Percentiles rank a stretch among this genome's conserved stretches.
Evolutionary conservation across 2,888 invertebrate species (phyloP).

Genomic region (Polyommatus iphigenia): DNA sequence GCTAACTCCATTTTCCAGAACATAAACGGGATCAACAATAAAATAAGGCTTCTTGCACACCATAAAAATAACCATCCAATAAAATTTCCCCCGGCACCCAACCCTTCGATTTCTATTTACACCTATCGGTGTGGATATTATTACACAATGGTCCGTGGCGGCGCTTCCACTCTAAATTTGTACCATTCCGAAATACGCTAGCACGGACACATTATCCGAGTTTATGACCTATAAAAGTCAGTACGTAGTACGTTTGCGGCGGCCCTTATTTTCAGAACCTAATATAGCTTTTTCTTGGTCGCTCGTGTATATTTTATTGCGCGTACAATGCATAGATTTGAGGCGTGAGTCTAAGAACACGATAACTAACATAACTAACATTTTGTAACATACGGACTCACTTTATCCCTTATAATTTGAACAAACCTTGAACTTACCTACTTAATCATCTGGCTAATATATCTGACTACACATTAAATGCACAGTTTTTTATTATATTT

Average conservation of each 20-base stretch:
- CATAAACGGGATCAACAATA: slow-evolving; percentile 13
- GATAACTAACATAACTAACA: too few species aligned
- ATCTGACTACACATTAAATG: too few species aligned
- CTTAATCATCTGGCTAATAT: too few species aligned
- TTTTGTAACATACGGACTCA: too few species aligned
- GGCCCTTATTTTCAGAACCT: slow-evolving; percentile 63
- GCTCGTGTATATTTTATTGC: slow-evolving; percentile 60
- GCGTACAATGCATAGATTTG: slow-evolving; percentile 65
- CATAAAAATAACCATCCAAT: slow-evolving; percentile 27
- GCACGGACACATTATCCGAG: slow-evolving; percentile 75
- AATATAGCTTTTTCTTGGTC: slow-evolving; percentile 29
- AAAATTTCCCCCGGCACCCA: slow-evolving; percentile 15
- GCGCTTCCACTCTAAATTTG: slow-evolving; percentile 74
- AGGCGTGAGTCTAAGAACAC: not conserved
- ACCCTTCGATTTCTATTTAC: slow-evolving; percentile 30
- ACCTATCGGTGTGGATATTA: slow-evolving; percentile 40
- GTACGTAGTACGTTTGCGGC: slow-evolving; percentile 76
- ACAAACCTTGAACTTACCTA: too few species aligned
- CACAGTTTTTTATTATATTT: too few species aligned
- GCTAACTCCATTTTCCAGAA: not conserved
- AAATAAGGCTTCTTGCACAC: slow-evolving; percentile 22
- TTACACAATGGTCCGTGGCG: slow-evolving; percentile 65
- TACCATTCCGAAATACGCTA: slow-evolving; percentile 77
- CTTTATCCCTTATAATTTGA: too few species aligned
- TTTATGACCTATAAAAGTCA: slow-evolving; percentile 80